Evolutionary conservation across 1,140 invertebrate genomes (phyloP).

Genomic region (Brachionus asplanchnoidis): DNA sequence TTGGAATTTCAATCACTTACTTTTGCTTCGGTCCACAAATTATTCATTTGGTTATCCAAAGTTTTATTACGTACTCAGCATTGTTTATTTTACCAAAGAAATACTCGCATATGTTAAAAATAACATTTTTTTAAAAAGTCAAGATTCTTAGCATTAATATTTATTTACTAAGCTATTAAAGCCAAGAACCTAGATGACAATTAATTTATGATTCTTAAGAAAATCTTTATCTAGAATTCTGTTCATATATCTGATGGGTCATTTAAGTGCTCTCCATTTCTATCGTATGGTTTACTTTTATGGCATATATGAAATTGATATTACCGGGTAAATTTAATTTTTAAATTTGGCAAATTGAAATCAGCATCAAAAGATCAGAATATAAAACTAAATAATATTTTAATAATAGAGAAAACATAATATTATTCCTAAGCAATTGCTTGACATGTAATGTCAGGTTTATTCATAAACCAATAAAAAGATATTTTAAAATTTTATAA

Average conservation of each 20-base stretch:
- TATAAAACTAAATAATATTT: too few species aligned
- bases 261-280: slow-evolving; percentile 66
- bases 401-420: too few species aligned
- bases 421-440: too few species aligned
- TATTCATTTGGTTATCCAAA: slow-evolving; percentile 3
- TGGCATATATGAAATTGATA: slow-evolving; percentile 77
- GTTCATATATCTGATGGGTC: background rate
- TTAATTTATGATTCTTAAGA: background rate
- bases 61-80: background rate
- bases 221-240: background rate
- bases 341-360: too few species aligned
- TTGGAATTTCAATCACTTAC: background rate
- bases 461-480: too few species aligned
- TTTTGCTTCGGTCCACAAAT: slow-evolving; percentile 25
- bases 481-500: too few species aligned
- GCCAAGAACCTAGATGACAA: background rate
- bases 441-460: too few species aligned
- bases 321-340: slow-evolving; percentile 67
- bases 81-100: background rate
- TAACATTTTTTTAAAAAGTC: background rate
- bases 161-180: background rate
- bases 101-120: background rate
- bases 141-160: background rate
- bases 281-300: slow-evolving; percentile 80
- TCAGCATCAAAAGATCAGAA: too few species aligned